Base-by-base conservation (phyloP, 1,140 invertebrate species). In the Drosophila repleta region DNA sequence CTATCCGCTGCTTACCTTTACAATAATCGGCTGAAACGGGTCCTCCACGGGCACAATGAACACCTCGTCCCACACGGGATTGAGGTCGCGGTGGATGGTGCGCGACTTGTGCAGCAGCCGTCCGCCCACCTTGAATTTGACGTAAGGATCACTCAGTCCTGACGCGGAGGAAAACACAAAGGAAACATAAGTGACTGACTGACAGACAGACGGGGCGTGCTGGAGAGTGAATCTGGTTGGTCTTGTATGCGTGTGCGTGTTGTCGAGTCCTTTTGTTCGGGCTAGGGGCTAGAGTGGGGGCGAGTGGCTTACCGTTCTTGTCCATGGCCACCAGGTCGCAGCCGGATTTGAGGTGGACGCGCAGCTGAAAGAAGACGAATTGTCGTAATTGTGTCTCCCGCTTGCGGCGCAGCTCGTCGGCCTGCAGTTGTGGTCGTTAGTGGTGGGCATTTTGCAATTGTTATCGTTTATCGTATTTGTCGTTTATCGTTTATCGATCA, bases 141-240 rank as follows among this genome's bases (percentile, higher is more conserved):
- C 98, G 92, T 99, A 99, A 10, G 98, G 98, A 94, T 99, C 98
- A 92, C 98, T 99, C 35, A 97, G 96, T 69, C 98, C 98, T 98
- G 93, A 32, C 37, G 63, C 66, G 51, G 48, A 61, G 45, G 43
- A 55, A 67, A 49, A 79, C 60, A 76, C 67, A 76, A 69, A 84
- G 39, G 39, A 53, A 69, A 53, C 91, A 74, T 18, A 70, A 45
- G 43, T 57, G 39, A 53, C 57, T 32, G 17, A 39, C 45, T 57
- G 39, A 53, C 57, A 21, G 17, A 39, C 45, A 17, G 8, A 24
- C 11, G 4, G 17, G 11, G 48, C 18, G 20, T 37, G 43, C 0
- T 8, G 0, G n/a, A 8, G 32, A 2, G 10, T 43, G 26, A 5
- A 2, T 53, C 37, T 13, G 51, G 15, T 1, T n/a, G 2, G 13